Conservation (phyloP, 2,113 vertebrate species). For the Odocoileus virginianus region DNA sequence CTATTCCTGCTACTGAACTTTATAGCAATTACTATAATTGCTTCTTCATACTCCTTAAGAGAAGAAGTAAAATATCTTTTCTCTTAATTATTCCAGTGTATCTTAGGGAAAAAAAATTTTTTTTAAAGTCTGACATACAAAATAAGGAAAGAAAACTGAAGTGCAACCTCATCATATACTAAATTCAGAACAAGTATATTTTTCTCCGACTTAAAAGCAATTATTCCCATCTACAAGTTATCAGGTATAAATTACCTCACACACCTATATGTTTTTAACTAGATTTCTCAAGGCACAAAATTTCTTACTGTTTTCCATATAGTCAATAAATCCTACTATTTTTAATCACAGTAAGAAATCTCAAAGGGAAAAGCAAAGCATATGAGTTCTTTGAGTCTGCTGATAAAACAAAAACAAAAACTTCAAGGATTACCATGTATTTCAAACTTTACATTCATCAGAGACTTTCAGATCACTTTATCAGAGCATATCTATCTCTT, state of each 20-base stretch:
- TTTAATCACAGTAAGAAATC: conserved; percentile 1
- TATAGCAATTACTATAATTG: neutral
- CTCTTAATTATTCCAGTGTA: neutral
- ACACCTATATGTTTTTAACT: neutral
- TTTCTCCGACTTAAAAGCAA: conserved; percentile 22
- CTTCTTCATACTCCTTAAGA: neutral
- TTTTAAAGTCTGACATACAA: neutral
- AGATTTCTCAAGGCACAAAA: neutral
- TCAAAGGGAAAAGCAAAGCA: neutral
- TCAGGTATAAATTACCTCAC: neutral
- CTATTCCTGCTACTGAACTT: neutral
- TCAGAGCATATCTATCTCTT: neutral
- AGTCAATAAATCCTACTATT: neutral
- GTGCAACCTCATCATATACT: neutral
- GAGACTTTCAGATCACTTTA: neutral
- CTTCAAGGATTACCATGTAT: neutral
- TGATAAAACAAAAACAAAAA: conserved; percentile 10
- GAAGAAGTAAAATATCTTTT: neutral
- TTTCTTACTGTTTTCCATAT: neutral
- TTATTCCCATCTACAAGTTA: neutral
- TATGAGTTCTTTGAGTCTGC: neutral
- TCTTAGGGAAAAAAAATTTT: neutral
- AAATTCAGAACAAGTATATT: neutral
- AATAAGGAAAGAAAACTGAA: neutral
- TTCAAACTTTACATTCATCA: neutral